Base-by-base conservation (phyloP, 64 coral and sea anemone genomes). In the Exaiptasia diaphana region DNA sequence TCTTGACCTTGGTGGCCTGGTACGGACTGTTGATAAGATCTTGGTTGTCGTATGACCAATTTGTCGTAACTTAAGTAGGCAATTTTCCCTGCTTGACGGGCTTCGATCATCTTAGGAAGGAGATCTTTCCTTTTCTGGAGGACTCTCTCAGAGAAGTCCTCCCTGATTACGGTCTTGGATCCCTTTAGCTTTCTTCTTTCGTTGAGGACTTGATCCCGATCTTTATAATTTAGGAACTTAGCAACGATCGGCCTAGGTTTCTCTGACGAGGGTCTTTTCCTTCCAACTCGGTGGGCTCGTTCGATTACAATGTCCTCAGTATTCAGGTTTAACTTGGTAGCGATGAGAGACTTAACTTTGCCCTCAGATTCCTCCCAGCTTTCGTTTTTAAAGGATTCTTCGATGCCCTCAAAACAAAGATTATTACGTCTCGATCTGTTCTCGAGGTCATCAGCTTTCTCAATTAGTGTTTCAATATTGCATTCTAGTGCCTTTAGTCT, bases 261-360 rank as follows among this genome's bases (percentile, higher is more conserved):
- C 24, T 17, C 34, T 18, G 25, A 22, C 15, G 34, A 35, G 30
- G 46, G 31, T 38, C 33, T 78, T 58, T 59, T 78, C 31, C 14
- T 59, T 38, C 53, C 75, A 18, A 78, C 75, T 24, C 50, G 4
- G 38, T 78, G 75, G 21, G 75, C 75, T 56, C 75, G 45, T 55
- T 78, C 75, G 9, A 78, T 78, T 59, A 40, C 46, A 9, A 74
- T 50, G 12, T 74, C 45, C 14, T 74, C 39, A 22, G 44, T 21
- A 74, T 40, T 34, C 38, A 44, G 22, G 35, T 25, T 34, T n/a
- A 74, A 44, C n/a, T 39, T 74, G 32, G 20, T 74, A 22, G 38
- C 20, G 38, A 74, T 74, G 13, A 50, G 1, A 13, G 41, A 35
- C 30, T 74, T 74, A 12, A 74, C 39, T 34, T 74, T 74, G 25